Conservation (phyloP, 2,113 vertebrate genomes). For the Mesitornis unicolor region DNA sequence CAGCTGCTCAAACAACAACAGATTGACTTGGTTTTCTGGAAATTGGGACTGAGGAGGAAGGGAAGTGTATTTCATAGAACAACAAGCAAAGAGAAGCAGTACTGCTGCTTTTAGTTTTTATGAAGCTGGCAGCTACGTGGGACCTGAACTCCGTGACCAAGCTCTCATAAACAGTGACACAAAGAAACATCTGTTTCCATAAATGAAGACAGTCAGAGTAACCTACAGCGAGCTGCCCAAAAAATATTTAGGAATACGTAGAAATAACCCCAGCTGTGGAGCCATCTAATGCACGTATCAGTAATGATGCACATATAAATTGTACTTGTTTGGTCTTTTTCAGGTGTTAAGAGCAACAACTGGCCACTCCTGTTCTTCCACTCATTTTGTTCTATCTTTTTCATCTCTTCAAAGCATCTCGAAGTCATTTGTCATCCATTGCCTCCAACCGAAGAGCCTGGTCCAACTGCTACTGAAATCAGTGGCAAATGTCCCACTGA, state of each 20-base stretch:
- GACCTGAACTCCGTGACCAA: neutral
- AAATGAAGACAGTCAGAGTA: neutral
- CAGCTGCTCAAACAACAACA: neutral
- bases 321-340: neutral
- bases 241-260: neutral
- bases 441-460: neutral
- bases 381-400: neutral
- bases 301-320: neutral
- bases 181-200: neutral
- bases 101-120: neutral
- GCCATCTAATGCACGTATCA: neutral
- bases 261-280: neutral
- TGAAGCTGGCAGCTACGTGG: neutral
- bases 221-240: neutral
- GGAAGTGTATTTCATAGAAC: neutral
- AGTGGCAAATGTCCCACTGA: neutral
- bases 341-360: neutral
- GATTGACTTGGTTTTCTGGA: neutral
- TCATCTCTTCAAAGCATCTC: neutral
- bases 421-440: neutral
- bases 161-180: neutral
- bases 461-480: too few species aligned
- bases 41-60: neutral
- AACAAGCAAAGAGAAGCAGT: neutral
- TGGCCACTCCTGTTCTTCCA: neutral